Evolutionary conservation across 2,888 invertebrate genomes (phyloP), one percentile per base, ranked within the genome.

Genomic region (Torymus tubicola): DNA sequence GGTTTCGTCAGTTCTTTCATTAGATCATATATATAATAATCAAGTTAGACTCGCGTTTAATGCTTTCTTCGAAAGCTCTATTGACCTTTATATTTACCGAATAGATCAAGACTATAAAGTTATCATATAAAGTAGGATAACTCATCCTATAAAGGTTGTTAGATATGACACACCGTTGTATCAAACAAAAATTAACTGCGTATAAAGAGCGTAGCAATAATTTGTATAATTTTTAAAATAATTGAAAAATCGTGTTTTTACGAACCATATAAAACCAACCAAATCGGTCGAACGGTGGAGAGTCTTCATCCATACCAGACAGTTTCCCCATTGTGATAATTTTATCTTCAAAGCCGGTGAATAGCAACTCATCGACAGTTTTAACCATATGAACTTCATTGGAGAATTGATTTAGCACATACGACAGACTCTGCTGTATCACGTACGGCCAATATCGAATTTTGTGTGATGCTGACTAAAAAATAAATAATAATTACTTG

Each of bases 251-350:
- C 4, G 3, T 31, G 31, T 4, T 31, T 31, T 31, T 55, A 72
- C 81, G 12, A 83, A 94, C 94, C 86, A 91, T 92, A 85, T 96
- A 97, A 91, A 98, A 97, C 94, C 97, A 95, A 13, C 96, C 98
- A 88, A 98, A 97, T 86, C 93, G 93, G 86, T 97, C 97, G 82
- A 94, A 94, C 0, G 93, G 93, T 0, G 93, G 92, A 4, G 88
- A 87, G 5, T 88, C 86, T 0, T 87, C 89, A 0, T 86, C 91
- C 31, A 93, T 92, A 0, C 93, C 88, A 0, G 94, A 93, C 76
- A 95, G 86, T 83, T 92, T 92, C 0, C 95, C 95, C 81, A 95
- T 89, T 58, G 94, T 93, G 78, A 97, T 92, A 72, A 97, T 89
- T 0, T 93, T 91, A 88, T 97, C 97, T 0, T 93, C 92, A 87